Base-by-base conservation (phyloP, 2,888 invertebrate species). In the Desoria tigrina region DNA sequence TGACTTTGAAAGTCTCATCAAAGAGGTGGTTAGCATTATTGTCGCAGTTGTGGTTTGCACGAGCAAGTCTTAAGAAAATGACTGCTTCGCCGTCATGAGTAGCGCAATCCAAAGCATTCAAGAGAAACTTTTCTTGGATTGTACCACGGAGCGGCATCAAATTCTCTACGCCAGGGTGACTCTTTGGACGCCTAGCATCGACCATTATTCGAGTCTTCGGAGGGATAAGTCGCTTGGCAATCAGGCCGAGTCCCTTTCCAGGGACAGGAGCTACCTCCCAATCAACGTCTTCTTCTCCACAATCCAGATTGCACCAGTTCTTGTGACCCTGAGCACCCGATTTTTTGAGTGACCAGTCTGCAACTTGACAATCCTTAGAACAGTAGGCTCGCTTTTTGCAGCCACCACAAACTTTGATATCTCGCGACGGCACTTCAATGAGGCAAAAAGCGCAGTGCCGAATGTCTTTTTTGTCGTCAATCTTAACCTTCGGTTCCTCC, bases 281-380 rank as follows among this genome's bases (percentile, higher is more conserved):
- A 23, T 65, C 65, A 7, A 65, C 9, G 18, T 56, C 65, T 51
- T 65, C 65, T 39, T 65, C 65, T 2, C 65, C 61, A 21, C 61
- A 61, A 18, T 24, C 21, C 6, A 65, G 56, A n/a, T 32, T 16
- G 23, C 65, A 65, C 65, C 60, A 65, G 24, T 56, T 65, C n/a
- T 65, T 65, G 51, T 65, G 65, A 16, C 65, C 65, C 26, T 65
- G 65, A 2, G 14, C 23, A 9, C 57, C 57, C 16, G n/a, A n/a
- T n/a, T 9, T n/a, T 4, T 45, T 56, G 2, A 11, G 11, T 23
- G 54, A 54, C 65, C 65, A 65, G 39, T 65, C 65, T 6, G 16
- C 56, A 9, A 21, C 24, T 50, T 65, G 65, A 27, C 65, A 65
- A 1, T 65, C 42, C 16, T 42, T 23, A 39, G 58, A 39, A 23